A percentile compares a stretch with the other conserved stretches of the same genome.
phyloP scores from a whole-genome alignment of 2,888 invertebrate genomes.

The Dryocosmus kuriphilus region DNA sequence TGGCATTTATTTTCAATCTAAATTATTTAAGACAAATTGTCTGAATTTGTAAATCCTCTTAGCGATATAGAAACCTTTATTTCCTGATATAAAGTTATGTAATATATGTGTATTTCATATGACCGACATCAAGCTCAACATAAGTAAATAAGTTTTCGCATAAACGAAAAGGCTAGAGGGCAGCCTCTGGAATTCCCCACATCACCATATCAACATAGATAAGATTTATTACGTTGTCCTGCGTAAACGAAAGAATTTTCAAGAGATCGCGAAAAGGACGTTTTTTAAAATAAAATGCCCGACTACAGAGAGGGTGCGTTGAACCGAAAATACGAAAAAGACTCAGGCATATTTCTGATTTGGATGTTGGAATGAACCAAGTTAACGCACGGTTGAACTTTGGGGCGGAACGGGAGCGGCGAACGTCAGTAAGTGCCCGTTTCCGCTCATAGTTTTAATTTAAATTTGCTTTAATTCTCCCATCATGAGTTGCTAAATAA shows the following conservation, averaged over 20 bases:
- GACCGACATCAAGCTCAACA: constrained; percentile 16
- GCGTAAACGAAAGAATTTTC: constrained; percentile 45
- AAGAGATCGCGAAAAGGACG: constrained; percentile 48
- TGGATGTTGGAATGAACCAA: constrained; percentile 58
- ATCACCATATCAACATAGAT: constrained; percentile 52
- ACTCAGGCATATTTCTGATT: constrained; percentile 52
- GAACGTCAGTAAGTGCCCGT: constrained; percentile 63
- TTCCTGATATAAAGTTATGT: constrained; percentile 4
- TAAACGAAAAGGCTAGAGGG: constrained; percentile 33
- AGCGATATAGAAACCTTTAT: constrained; percentile 1
- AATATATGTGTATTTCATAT: constrained; percentile 2
- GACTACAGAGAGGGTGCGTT: constrained; percentile 52
- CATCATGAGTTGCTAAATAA: constrained; percentile 36
- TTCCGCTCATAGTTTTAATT: constrained; percentile 67
- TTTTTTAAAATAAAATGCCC: constrained; percentile 12
- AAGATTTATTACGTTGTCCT: constrained; percentile 47
- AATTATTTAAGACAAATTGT: neutral
- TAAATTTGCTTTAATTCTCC: constrained; percentile 55
- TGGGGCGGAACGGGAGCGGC: constrained; percentile 61
- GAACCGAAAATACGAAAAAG: constrained; percentile 58
- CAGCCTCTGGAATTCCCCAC: constrained; percentile 47
- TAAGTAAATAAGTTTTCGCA: constrained; percentile 5
- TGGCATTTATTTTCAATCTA: too few relatives aligned
- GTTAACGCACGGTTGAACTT: constrained; percentile 66
- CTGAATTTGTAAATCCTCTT: neutral